Conservation (phyloP, 2,888 invertebrate genomes). For the Aleiodes alternator region DNA sequence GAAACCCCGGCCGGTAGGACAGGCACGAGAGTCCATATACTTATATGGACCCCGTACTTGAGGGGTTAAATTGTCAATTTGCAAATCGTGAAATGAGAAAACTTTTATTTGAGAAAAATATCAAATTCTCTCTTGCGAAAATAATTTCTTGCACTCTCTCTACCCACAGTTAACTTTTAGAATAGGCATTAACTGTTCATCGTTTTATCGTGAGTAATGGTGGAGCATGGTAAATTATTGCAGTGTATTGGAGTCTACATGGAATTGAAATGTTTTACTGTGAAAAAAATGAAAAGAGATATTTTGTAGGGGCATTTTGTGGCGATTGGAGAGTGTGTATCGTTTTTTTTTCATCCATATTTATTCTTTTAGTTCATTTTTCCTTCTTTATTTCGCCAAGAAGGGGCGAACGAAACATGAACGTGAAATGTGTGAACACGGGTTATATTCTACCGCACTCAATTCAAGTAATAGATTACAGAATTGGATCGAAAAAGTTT, state of each 20-base stretch:
- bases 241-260: background rate
- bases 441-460: constrained; percentile 6
- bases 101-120: no score
- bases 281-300: constrained; percentile 19
- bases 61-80: no score
- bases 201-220: constrained; percentile 33
- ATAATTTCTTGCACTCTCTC: constrained; percentile 15
- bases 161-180: background rate
- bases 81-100: no score
- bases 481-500: constrained; percentile 28
- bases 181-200: constrained; percentile 22
- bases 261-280: constrained; percentile 30
- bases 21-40: no score
- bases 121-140: background rate
- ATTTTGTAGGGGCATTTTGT: background rate
- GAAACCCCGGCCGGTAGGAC: no score
- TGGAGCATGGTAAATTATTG: constrained; percentile 26
- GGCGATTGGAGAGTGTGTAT: background rate
- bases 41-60: no score
- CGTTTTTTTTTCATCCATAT: background rate
- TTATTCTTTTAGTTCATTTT: constrained; percentile 9
- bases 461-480: constrained; percentile 26
- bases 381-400: background rate
- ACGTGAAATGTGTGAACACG: constrained; percentile 20
- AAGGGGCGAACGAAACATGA: background rate